Evolutionary conservation across 2,797 vertebrate genomes (phyloP).

Genomic region (Urocyon cinereoargenteus): DNA sequence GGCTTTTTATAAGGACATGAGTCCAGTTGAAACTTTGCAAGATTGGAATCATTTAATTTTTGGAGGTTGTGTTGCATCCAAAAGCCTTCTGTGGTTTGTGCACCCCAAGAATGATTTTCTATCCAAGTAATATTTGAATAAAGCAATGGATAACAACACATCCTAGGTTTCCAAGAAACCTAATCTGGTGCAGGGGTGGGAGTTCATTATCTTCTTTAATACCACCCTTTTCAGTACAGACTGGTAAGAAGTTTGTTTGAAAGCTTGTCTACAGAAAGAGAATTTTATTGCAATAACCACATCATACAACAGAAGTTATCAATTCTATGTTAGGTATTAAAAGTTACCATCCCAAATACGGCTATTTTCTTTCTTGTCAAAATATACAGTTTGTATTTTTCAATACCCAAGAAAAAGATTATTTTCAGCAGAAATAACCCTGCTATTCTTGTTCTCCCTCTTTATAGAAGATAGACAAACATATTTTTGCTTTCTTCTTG

Average conservation of each 20-base stretch:
- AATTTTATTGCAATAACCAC: slow-evolving; percentile 68
- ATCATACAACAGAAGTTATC: slow-evolving; percentile 60
- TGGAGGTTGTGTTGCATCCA: slow-evolving; percentile 73
- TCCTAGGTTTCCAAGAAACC: slow-evolving; percentile 62
- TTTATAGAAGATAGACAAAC: not conserved
- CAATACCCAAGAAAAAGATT: not conserved
- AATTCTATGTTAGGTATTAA: slow-evolving; percentile 69
- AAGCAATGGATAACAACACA: slow-evolving; percentile 73
- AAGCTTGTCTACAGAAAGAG: slow-evolving; percentile 49
- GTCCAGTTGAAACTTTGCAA: slow-evolving; percentile 65
- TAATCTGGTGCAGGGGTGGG: slow-evolving; percentile 25
- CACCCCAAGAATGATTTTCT: slow-evolving; percentile 76
- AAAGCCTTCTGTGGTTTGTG: slow-evolving; percentile 71
- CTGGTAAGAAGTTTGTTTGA: slow-evolving; percentile 44
- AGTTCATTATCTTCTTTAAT: slow-evolving; percentile 49
- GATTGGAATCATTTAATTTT: slow-evolving; percentile 74
- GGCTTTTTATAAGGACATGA: slow-evolving; percentile 65
- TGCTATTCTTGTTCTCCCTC: not conserved
- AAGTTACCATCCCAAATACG: slow-evolving; percentile 46
- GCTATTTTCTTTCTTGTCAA: slow-evolving; percentile 69
- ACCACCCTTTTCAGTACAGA: not conserved
- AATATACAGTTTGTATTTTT: slow-evolving; percentile 59
- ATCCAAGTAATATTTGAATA: slow-evolving; percentile 79
- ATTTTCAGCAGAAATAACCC: slow-evolving; percentile 25
- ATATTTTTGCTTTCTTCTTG: slow-evolving; percentile 33